Base-by-base conservation (phyloP, 1,140 invertebrate genomes). In the Grapholita molesta region DNA sequence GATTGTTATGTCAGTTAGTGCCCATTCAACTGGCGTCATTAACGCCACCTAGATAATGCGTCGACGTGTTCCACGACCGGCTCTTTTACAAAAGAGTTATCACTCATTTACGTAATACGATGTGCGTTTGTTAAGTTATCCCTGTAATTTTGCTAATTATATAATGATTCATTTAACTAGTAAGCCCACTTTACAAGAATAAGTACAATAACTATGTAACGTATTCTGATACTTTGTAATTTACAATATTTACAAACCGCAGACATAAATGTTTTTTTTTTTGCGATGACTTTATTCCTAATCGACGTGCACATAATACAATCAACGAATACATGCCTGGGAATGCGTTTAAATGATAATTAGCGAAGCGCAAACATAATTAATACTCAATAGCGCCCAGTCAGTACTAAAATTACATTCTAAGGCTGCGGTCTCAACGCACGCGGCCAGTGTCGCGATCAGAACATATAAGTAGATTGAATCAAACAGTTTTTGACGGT, bases 1-100 rank as follows among this genome's bases (percentile, higher is more conserved):
- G 80, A 84, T 84, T 89, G 80, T 87, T 82, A 82, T 86, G 83
- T 83, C 78, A 81, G 78, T 83, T 74, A 79, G 71, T 80, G 71
- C 68, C 76, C 79, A 78, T 84, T 86, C 69, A 68, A 70, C 64
- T 71, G 75, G 75, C 71, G 73, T 86, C 77, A 81, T 83, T 86
- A 84, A 68, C 75, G 75, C 55, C 66, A 52, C 74, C 61, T 71
- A 78, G 80, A 79, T 82, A 80, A 75, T 79, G 74, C 66, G 32
- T 38, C 66, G 66, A 52, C 66, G 67, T 66, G 67, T 72, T 79
- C 72, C 72, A 74, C 71, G 64, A 42, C 52, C 4, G 61, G 67
- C 25, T 33, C 68, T 67, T 71, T 76, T 70, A 70, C 71, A 72
- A 70, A 70, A 71, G 70, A 68, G 52, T 67, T 28, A 48, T 68